Percentiles rank a stretch among this genome's conserved stretches.
Evolutionary conservation across 2,797 vertebrate species (phyloP).

Genomic region (Alfaro cultratus): DNA sequence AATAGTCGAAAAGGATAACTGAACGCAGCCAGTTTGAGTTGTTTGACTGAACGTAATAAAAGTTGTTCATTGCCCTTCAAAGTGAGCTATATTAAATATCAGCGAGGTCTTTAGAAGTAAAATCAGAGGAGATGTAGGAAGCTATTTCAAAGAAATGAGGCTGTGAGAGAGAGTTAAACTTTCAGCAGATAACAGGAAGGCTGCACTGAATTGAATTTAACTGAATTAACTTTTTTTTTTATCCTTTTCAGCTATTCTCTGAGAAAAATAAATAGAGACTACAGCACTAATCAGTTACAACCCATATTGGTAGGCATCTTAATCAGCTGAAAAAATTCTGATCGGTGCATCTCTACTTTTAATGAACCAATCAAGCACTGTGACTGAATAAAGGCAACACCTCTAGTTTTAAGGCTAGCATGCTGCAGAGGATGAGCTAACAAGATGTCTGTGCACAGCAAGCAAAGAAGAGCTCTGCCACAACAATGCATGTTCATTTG

Average conservation of each 20-base stretch:
- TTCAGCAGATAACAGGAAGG: not conserved
- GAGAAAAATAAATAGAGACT: not conserved
- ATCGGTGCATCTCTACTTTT: constrained; percentile 36
- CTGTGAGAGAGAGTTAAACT: not conserved
- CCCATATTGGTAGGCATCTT: not conserved
- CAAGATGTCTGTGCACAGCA: constrained; percentile 47
- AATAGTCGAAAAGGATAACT: not conserved
- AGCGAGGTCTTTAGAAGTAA: not conserved
- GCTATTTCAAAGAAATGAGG: not conserved
- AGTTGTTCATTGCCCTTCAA: not conserved
- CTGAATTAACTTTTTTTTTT: not conserved
- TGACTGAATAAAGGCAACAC: constrained; percentile 21
- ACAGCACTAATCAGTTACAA: not conserved
- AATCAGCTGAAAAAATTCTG: not conserved
- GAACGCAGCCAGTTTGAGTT: not conserved
- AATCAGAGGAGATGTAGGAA: not conserved
- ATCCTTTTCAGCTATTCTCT: not conserved
- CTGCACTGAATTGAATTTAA: not conserved
- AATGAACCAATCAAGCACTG: constrained; percentile 40
- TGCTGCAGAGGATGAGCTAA: constrained; percentile 61
- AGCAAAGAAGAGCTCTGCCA: constrained; percentile 49
- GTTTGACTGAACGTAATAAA: not conserved
- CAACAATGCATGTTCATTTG: constrained; percentile 31
- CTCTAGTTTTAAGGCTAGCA: constrained; percentile 50
- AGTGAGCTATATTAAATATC: not conserved